Evolutionary conservation across 2,797 vertebrate genomes (phyloP).

Genomic region (Kryptopterus vitreolus): DNA sequence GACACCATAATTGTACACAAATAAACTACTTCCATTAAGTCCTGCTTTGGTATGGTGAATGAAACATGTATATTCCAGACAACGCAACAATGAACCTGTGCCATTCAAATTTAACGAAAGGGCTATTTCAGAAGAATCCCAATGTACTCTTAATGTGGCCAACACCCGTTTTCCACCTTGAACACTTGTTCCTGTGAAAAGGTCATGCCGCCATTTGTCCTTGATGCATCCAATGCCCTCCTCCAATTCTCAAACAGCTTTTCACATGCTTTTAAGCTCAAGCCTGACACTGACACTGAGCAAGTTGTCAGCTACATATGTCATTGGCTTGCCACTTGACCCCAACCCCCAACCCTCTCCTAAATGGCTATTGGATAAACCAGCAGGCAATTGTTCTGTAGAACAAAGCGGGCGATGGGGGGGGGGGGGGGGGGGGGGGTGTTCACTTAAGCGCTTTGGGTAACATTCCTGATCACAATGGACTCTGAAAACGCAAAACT

Average conservation of each 20-base stretch:
- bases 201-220: slow-evolving; percentile 32
- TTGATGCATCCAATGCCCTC: slow-evolving; percentile 58
- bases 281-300: slow-evolving; percentile 62
- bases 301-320: slow-evolving; percentile 77
- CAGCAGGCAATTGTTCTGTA: slow-evolving; percentile 64
- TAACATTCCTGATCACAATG: slow-evolving; percentile 75
- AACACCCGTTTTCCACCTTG: slow-evolving; percentile 5
- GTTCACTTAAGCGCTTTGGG: slow-evolving; percentile 61
- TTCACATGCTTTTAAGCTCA: slow-evolving; percentile 55
- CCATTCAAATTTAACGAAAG: background rate
- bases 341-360: slow-evolving; percentile 52
- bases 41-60: background rate
- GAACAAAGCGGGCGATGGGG: slow-evolving; percentile 66
- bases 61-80: background rate
- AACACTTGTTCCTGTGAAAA: slow-evolving; percentile 17
- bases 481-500: slow-evolving; percentile 58
- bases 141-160: background rate
- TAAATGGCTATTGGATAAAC: slow-evolving; percentile 60
- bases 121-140: background rate
- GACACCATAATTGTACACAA: background rate
- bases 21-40: background rate
- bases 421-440: no score
- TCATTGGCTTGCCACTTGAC: slow-evolving; percentile 67
- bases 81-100: background rate
- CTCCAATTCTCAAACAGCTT: slow-evolving; percentile 48